Base-by-base conservation (phyloP, 2,888 invertebrate genomes). In the Mimas tiliae region DNA sequence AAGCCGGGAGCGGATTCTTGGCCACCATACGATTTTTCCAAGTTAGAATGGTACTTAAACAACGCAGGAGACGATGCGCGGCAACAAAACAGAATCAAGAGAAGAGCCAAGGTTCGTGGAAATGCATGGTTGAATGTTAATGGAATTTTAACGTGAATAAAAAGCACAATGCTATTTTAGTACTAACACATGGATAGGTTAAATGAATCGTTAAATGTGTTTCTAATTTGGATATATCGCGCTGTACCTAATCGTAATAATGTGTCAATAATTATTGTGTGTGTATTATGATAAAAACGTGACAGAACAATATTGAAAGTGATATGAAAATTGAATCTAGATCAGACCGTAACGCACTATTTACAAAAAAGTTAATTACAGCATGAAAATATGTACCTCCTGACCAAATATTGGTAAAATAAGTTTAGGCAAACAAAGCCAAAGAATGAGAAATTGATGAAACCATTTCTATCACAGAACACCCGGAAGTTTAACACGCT, bases 1-100 rank as follows among this genome's bases (percentile, higher is more conserved):
- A 76, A 72, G 0, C 42, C 76, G 0, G 74, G 69, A 0, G 55
- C 71, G 0, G 86, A 89, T 9, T 67, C 85, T 0, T 90, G 89
- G 87, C 70, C 82, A 0, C 86, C 90, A 0, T 89, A 81, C 67
- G 90, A 92, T 78, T 89, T 90, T 75, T 78, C 82, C 70, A 84
- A 85, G 65, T 84, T 90, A 63, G 90, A 91, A 1, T 73, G 77
- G 0, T 85, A 82, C 64, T 66, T 89, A 0, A 74, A 80, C 1
- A 74, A 75, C 42, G 38, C 12, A 1, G 42, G 12, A 1, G 82
- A 83, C 0, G 82, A 83, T 0, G 70, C 72, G 0, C 71, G 74
- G 0, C 89, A 88, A 0, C 83, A 84, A 38, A 93, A 93, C 69
- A 72, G 93, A 1, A 79, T 93, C 53, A 92, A 88, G 67, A 69